Evolutionary conservation across 2,888 invertebrate species (phyloP).

Genomic region (Argyra leucocephala): DNA sequence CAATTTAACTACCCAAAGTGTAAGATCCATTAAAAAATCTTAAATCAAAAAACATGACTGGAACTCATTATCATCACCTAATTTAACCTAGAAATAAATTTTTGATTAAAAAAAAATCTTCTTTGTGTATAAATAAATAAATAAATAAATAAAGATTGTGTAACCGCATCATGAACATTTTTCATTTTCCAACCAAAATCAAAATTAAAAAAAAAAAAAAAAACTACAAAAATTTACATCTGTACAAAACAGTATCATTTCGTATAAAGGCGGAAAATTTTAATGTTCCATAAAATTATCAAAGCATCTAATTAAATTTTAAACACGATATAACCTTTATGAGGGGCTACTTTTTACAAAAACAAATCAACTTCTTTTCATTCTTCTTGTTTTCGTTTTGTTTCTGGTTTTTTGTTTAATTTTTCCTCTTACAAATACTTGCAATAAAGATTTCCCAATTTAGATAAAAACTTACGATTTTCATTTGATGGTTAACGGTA

Average conservation of each 20-base stretch:
- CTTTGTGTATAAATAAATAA: too few relatives aligned
- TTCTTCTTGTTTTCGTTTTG: background rate
- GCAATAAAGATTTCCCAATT: background rate
- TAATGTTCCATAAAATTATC: slow-evolving; percentile 6
- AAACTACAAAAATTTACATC: too few relatives aligned
- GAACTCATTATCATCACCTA: background rate
- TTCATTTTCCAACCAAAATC: too few relatives aligned
- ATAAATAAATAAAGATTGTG: too few relatives aligned
- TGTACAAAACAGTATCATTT: too few relatives aligned
- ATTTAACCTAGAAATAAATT: background rate
- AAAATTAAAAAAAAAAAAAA: too few relatives aligned
- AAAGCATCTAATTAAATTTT: slow-evolving; percentile 4
- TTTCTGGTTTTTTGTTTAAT: too few relatives aligned
- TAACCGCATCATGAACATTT: too few relatives aligned
- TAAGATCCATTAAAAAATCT: background rate
- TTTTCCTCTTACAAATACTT: too few relatives aligned
- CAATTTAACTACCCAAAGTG: background rate
- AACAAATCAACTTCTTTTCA: background rate
- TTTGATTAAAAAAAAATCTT: background rate
- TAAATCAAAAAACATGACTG: background rate
- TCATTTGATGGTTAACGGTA: slow-evolving; percentile 6
- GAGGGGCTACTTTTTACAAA: slow-evolving; percentile 1
- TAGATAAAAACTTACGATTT: slow-evolving; percentile 3
- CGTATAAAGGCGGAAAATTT: background rate
- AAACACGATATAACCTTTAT: slow-evolving; percentile 3